Evolutionary conservation across 2,888 invertebrate genomes (phyloP).

Genomic region (Litoditis marina): DNA sequence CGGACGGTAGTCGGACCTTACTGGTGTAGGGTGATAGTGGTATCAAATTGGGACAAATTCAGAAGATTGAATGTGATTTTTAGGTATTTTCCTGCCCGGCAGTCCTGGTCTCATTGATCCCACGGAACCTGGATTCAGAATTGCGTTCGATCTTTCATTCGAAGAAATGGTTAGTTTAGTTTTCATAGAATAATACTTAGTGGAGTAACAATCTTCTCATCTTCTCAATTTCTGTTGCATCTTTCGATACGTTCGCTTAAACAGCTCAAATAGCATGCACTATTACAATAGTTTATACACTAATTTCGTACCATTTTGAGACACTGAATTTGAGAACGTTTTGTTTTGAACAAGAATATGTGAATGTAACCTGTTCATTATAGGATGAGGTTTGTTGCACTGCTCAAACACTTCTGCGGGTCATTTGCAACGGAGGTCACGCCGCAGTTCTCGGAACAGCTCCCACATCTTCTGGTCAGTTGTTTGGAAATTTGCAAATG

Average conservation of each 20-base stretch:
- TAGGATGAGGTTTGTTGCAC: conserved; percentile 88
- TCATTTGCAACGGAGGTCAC: conserved; percentile 67
- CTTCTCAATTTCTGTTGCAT: neutral
- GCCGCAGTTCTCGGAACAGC: conserved; percentile 21
- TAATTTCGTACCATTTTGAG: too few relatives aligned
- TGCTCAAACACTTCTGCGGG: conserved; percentile 84
- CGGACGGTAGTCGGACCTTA: too few relatives aligned
- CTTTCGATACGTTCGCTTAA: neutral
- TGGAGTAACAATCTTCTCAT: neutral
- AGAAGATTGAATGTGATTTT: too few relatives aligned
- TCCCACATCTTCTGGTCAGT: neutral
- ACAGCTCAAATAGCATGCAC: too few relatives aligned
- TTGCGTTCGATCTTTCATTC: conserved; percentile 75
- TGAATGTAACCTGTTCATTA: too few relatives aligned
- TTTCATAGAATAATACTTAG: too few relatives aligned
- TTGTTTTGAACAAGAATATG: too few relatives aligned
- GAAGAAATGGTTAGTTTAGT: conserved; percentile 70
- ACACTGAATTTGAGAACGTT: too few relatives aligned
- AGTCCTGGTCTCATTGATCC: conserved; percentile 74
- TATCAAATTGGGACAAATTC: too few relatives aligned
- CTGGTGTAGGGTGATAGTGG: too few relatives aligned
- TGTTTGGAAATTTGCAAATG: neutral
- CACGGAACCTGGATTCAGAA: conserved; percentile 3
- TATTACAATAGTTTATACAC: too few relatives aligned
- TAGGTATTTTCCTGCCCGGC: conserved; percentile 80